Percentiles rank a stretch among this genome's conserved stretches.
These are phyloP conservation scores for Cirrhinus mrigala DNA, from an alignment of 2,797 vertebrate genomes.

Conservation along the genomic window DNA sequence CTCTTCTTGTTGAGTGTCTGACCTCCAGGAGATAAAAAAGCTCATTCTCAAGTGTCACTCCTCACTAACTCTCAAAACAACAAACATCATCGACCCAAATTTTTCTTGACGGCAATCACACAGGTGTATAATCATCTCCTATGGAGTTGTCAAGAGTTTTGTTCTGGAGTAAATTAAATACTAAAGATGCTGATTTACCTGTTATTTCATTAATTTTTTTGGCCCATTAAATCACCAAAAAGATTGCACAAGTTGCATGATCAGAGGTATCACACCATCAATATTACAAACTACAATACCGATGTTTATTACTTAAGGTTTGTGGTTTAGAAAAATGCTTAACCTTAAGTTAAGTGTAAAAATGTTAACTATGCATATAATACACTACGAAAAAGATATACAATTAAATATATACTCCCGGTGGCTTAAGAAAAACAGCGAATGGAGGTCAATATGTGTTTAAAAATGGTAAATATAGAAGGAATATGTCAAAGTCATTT, in stretches of 20 bases:
- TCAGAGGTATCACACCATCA: not conserved
- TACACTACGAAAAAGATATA: not conserved
- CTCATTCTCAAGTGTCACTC: constrained; percentile 1
- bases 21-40: constrained; percentile 42
- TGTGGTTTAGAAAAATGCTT: not conserved
- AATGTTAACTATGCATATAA: not conserved
- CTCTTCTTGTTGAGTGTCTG: constrained; percentile 45
- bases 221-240: not conserved
- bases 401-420: too few species aligned
- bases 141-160: constrained; percentile 25
- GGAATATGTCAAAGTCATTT: too few species aligned
- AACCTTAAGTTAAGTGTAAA: not conserved
- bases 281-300: not conserved
- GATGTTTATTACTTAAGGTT: not conserved
- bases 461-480: too few species aligned
- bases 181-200: not conserved
- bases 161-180: constrained; percentile 19
- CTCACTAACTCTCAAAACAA: constrained; percentile 33
- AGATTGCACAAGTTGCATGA: not conserved
- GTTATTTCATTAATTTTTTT: not conserved
- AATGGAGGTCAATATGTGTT: too few species aligned
- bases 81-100: constrained; percentile 4
- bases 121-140: constrained; percentile 35
- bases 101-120: constrained; percentile 1
- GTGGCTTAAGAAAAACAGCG: too few species aligned